These are phyloP conservation scores for Drosophila vallismaia DNA, from an alignment of 2,888 invertebrate species.

Conservation along the genomic window DNA sequence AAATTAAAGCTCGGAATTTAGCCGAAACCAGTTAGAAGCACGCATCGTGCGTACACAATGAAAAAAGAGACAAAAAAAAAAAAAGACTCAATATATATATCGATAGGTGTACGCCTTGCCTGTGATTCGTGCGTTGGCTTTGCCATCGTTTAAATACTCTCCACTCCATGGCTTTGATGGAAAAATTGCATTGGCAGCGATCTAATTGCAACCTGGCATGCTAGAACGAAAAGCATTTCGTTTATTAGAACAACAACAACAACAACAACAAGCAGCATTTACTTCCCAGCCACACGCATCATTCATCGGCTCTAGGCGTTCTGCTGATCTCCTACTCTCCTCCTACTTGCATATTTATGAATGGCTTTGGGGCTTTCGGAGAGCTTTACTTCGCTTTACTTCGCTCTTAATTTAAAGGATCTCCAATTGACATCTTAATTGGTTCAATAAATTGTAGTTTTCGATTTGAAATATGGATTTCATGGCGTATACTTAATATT, in stretches of 20 bases:
- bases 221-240: conserved; percentile 40
- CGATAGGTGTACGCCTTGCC: conserved; percentile 40
- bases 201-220: conserved; percentile 72
- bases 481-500: neutral
- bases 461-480: neutral
- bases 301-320: conserved; percentile 33
- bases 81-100: conserved; percentile 9
- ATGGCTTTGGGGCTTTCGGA: conserved; percentile 47
- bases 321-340: conserved; percentile 37
- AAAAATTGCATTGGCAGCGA: conserved; percentile 50
- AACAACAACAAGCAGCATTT: conserved; percentile 20
- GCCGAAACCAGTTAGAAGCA: conserved; percentile 74
- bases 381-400: conserved; percentile 50
- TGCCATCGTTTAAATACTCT: conserved; percentile 51
- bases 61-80: conserved; percentile 14
- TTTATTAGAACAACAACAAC: conserved; percentile 40
- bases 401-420: conserved; percentile 54
- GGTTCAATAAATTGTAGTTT: neutral
- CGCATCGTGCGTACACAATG: conserved; percentile 44
- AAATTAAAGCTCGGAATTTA: conserved; percentile 76
- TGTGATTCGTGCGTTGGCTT: conserved; percentile 69
- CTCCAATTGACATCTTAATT: conserved; percentile 34
- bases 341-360: conserved; percentile 65
- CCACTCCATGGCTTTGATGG: conserved; percentile 23
- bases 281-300: conserved; percentile 47